phyloP scores from a whole-genome alignment of 2,888 invertebrate genomes.

The Trachelus stipa region DNA sequence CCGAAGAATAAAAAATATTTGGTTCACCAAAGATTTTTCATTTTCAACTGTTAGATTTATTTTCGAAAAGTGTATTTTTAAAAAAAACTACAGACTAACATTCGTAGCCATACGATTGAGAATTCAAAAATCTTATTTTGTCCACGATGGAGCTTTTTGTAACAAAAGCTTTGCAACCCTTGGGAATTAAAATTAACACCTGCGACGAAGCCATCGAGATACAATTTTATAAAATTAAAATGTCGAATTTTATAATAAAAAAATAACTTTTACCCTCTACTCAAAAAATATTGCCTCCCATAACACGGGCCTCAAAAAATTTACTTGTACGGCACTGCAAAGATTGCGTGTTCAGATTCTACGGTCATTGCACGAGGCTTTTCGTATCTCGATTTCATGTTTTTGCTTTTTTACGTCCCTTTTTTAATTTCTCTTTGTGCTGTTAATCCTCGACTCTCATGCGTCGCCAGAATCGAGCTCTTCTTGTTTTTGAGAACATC shows the following conservation, averaged over 20 bases:
- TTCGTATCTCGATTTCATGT: conserved; percentile 51
- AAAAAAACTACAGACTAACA: background rate
- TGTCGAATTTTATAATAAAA: background rate
- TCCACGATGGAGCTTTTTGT: background rate
- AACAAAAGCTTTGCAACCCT: background rate
- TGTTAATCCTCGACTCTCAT: conserved; percentile 44
- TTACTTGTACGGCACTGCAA: conserved; percentile 31
- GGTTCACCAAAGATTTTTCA: background rate
- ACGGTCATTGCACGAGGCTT: conserved; percentile 56
- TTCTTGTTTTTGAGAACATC: conserved; percentile 56
- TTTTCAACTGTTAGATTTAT: background rate
- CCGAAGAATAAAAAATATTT: background rate
- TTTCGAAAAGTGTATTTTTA: background rate
- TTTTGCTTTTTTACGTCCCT: conserved; percentile 32
- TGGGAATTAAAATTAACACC: background rate
- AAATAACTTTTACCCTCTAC: background rate
- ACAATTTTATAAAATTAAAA: background rate
- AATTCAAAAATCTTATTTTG: background rate
- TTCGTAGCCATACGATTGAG: background rate
- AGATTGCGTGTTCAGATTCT: conserved; percentile 47
- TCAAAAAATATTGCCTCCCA: background rate
- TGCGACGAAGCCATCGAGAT: no score
- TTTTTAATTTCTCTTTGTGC: conserved; percentile 50
- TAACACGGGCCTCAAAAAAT: background rate
- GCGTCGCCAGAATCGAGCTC: conserved; percentile 4